phyloP scores from a whole-genome alignment of 2,888 invertebrate genomes.

The Polyploca ridens region DNA sequence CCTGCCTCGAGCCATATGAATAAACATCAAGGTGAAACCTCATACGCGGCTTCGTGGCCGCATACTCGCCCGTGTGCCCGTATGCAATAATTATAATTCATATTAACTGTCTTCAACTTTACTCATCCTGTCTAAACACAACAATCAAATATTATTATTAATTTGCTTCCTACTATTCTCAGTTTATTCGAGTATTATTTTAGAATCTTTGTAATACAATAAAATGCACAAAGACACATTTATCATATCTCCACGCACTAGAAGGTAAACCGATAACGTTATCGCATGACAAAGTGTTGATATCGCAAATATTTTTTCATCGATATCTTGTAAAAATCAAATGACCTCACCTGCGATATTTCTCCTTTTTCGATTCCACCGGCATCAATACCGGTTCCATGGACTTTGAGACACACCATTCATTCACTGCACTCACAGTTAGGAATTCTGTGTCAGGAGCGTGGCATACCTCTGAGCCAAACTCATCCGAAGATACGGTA shows the following conservation, averaged over 20 bases:
- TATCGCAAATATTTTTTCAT: constrained; percentile 69
- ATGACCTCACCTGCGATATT: constrained; percentile 81
- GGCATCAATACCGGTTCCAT: constrained; percentile 72
- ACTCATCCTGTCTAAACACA: constrained; percentile 18
- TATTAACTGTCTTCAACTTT: constrained; percentile 28
- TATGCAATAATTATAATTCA: constrained; percentile 48
- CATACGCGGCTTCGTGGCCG: constrained; percentile 47
- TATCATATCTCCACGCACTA: constrained; percentile 57
- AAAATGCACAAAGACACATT: constrained; percentile 57
- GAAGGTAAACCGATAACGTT: constrained; percentile 64
- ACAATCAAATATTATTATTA: neutral
- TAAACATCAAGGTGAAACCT: constrained; percentile 79
- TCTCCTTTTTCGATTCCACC: constrained; percentile 80
- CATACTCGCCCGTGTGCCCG: constrained; percentile 27
- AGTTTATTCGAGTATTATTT: neutral
- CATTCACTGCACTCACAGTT: constrained; percentile 81
- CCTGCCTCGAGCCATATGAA: constrained; percentile 71
- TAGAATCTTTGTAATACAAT: constrained; percentile 24
- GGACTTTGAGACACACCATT: constrained; percentile 79
- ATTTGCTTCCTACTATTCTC: neutral
- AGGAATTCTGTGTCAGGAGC: constrained; percentile 77
- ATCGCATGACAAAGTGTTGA: constrained; percentile 69
- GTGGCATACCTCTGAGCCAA: constrained; percentile 79
- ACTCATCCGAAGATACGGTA: constrained; percentile 81
- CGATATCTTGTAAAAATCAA: constrained; percentile 42